phyloP scores from a whole-genome alignment of 1,140 invertebrate genomes.

The Cyrtorhinus lividipennis region DNA sequence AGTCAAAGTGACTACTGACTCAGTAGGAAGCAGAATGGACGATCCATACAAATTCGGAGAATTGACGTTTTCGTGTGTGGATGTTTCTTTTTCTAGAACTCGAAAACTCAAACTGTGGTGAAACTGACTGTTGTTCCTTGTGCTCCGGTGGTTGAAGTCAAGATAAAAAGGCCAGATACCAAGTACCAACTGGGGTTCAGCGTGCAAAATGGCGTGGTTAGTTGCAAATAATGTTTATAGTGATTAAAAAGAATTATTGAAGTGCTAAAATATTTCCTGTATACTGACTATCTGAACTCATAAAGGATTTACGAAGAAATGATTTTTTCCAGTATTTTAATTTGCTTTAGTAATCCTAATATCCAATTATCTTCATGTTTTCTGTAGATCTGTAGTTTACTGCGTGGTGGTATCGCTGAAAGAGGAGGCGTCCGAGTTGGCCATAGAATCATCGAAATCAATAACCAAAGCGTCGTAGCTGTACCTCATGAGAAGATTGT shows the following conservation, averaged over 20 bases:
- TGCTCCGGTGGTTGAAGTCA: slow-evolving; percentile 98
- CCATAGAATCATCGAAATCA: slow-evolving; percentile 98
- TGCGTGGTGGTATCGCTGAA: slow-evolving; percentile 96
- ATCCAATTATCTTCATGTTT: no score
- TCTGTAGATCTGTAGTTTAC: slow-evolving; percentile 87
- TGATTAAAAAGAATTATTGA: no score
- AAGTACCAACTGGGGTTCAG: slow-evolving; percentile 99
- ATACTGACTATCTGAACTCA: no score
- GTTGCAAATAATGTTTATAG: no score
- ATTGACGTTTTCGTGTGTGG: no score
- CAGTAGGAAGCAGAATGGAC: no score
- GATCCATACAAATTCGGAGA: no score
- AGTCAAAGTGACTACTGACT: no score
- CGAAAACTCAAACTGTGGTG: slow-evolving; percentile 92
- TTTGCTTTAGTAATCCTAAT: no score
- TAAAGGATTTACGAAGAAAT: no score
- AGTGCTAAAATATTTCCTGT: no score
- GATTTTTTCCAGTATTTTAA: no score
- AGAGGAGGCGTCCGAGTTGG: slow-evolving; percentile 95
- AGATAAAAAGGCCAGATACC: slow-evolving; percentile 96
- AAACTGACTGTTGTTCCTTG: slow-evolving; percentile 98
- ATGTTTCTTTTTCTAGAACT: slow-evolving; percentile 56
- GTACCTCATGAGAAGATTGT: slow-evolving; percentile 99
- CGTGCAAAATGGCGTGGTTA: slow-evolving; percentile 98
- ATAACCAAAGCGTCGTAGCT: slow-evolving; percentile 96